Percentiles rank a stretch among this genome's conserved stretches.
Evolutionary conservation across 2,888 invertebrate species (phyloP).

Genomic region (Acrobasis suavella): DNA sequence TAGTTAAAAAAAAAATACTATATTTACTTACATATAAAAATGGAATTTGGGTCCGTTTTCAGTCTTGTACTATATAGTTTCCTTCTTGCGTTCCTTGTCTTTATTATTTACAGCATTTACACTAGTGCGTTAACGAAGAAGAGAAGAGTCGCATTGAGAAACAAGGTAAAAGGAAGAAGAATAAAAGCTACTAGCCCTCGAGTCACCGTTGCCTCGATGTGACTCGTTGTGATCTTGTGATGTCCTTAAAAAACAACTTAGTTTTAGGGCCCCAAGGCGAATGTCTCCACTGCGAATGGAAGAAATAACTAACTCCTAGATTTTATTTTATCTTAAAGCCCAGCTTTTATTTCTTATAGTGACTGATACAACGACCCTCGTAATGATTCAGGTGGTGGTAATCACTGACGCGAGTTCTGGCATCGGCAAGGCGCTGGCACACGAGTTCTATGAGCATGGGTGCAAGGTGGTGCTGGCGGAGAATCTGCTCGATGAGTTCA

Average conservation of each 20-base stretch:
- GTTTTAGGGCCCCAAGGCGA: no score
- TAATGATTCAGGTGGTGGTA: slow-evolving; percentile 6
- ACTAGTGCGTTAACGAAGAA: background rate
- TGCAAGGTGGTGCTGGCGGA: slow-evolving; percentile 10
- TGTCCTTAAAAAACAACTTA: no score
- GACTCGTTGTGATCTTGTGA: no score
- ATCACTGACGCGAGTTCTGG: slow-evolving; percentile 13
- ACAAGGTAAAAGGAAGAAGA: slow-evolving; percentile 13
- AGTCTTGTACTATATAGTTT: background rate
- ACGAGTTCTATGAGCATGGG: slow-evolving; percentile 7
- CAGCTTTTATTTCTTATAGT: no score
- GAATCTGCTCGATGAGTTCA: background rate
- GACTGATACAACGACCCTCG: no score
- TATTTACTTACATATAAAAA: background rate
- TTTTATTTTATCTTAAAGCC: no score
- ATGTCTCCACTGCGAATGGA: no score
- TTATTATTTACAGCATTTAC: background rate
- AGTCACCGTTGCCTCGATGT: no score
- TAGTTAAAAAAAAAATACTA: no score
- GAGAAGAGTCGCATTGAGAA: background rate
- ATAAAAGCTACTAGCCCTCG: no score
- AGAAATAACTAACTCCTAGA: no score
- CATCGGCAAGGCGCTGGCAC: slow-evolving; percentile 5
- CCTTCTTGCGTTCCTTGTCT: background rate
- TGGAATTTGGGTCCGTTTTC: background rate